Percentiles rank a stretch among this genome's conserved stretches.
Evolutionary conservation across 2,113 vertebrate species (phyloP).

Genomic region (Galemys pyrenaicus): DNA sequence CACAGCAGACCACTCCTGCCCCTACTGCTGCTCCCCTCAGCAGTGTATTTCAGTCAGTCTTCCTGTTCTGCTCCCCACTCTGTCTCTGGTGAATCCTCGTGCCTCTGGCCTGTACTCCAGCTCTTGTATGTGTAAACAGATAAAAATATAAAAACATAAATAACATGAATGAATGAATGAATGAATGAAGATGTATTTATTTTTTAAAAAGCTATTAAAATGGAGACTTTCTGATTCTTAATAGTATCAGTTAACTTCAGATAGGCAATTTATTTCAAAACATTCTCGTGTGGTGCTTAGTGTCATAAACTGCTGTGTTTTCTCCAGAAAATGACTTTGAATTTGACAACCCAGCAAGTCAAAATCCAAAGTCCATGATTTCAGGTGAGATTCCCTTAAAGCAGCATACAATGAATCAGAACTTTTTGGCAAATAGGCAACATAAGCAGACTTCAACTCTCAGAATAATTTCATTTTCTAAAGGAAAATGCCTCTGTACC

Average conservation of each 20-base stretch:
- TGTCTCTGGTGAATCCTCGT: no score
- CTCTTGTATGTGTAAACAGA: no score
- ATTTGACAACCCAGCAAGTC: conserved; percentile 51
- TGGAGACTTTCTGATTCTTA: background rate
- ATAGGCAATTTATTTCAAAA: conserved; percentile 37
- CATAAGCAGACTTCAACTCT: conserved; percentile 29
- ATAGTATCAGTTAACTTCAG: background rate
- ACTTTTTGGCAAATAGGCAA: conserved; percentile 33
- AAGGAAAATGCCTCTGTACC: conserved; percentile 29
- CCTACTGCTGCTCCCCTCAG: no score
- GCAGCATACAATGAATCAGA: conserved; percentile 57
- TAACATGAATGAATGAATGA: no score
- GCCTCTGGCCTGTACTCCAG: no score
- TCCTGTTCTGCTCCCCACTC: no score
- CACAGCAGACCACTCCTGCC: no score
- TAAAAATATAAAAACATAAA: no score
- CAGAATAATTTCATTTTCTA: conserved; percentile 39
- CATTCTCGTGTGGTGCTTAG: background rate
- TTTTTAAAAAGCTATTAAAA: background rate
- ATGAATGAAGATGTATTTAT: no score
- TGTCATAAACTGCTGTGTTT: conserved; percentile 19
- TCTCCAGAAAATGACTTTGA: conserved; percentile 25
- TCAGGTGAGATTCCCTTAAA: conserved; percentile 61
- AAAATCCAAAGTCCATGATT: conserved; percentile 50
- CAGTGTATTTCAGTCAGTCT: no score